These are phyloP conservation scores for Rhinopomastus cyanomelas DNA, from an alignment of 2,113 vertebrate species.

Conservation along the genomic window DNA sequence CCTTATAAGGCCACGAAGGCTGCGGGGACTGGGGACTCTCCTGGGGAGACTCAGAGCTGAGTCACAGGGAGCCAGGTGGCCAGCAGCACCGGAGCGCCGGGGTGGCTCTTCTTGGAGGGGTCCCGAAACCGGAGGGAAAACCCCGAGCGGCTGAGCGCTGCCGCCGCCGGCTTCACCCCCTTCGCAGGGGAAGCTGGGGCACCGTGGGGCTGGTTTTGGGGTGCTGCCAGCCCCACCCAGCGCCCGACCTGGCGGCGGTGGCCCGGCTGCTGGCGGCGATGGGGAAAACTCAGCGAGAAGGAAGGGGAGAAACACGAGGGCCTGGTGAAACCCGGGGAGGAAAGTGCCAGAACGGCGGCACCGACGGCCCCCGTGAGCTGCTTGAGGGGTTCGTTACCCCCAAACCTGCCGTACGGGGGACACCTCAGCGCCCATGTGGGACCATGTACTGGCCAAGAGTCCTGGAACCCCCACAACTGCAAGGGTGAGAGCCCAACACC, in stretches of 20 bases:
- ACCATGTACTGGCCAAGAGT: fast-evolving
- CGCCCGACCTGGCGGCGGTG: neutral
- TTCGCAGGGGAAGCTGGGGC: neutral
- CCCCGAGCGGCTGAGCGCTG: fast-evolving
- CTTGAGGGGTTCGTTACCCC: neutral
- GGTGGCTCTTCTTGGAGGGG: neutral
- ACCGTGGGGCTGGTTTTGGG: neutral
- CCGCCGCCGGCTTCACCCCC: neutral
- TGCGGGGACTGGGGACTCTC: neutral
- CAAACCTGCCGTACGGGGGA: too few relatives aligned
- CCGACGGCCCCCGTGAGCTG: fast-evolving
- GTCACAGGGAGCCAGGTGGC: neutral
- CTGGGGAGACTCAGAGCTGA: constrained; percentile 8
- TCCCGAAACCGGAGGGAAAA: neutral
- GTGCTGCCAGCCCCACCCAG: neutral
- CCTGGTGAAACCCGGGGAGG: fast-evolving
- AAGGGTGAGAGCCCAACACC: fast-evolving
- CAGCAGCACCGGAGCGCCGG: neutral
- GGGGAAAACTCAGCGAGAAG: neutral
- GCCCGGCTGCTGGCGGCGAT: neutral
- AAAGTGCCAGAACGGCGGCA: fast-evolving
- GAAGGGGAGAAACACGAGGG: neutral
- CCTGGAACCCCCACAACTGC: fast-evolving
- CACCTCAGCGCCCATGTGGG: fast-evolving
- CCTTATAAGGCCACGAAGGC: constrained; percentile 40